phyloP scores from a whole-genome alignment of 1,140 invertebrate genomes.

The Leptopilina boulardi region DNA sequence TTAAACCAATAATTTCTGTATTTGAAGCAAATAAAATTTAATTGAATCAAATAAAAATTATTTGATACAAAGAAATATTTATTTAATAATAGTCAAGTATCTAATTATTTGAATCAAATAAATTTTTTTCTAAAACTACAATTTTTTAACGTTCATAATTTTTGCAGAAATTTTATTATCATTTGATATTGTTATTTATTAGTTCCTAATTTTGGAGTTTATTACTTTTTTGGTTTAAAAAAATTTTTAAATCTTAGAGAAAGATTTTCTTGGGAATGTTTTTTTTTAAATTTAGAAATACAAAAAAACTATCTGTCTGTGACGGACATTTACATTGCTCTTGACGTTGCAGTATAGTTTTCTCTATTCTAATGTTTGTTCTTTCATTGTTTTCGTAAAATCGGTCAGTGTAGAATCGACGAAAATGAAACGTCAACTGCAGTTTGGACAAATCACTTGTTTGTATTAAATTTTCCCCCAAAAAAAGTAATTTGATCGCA shows the following conservation, averaged over 20 bases:
- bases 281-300: constrained; percentile 1
- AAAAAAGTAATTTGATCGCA: constrained; percentile 1
- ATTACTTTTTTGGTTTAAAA: no score
- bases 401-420: constrained; percentile 11
- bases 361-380: constrained; percentile 23
- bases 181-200: no score
- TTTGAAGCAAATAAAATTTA: no score
- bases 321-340: constrained; percentile 18
- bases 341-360: constrained; percentile 27
- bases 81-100: no score
- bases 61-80: no score
- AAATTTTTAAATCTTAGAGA: no score
- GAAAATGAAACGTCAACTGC: constrained; percentile 29
- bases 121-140: no score
- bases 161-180: no score
- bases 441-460: not conserved
- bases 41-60: no score
- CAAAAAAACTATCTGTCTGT: not conserved
- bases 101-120: no score
- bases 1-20: no score
- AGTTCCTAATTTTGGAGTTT: not conserved
- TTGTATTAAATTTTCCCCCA: not conserved
- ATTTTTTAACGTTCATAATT: no score
- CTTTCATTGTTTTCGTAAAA: not conserved
- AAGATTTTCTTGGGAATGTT: constrained; percentile 3